A percentile compares a stretch with the other conserved stretches of the same genome.
Conservation (phyloP, 2,888 invertebrate genomes). For the Cephus pulcher region DNA sequence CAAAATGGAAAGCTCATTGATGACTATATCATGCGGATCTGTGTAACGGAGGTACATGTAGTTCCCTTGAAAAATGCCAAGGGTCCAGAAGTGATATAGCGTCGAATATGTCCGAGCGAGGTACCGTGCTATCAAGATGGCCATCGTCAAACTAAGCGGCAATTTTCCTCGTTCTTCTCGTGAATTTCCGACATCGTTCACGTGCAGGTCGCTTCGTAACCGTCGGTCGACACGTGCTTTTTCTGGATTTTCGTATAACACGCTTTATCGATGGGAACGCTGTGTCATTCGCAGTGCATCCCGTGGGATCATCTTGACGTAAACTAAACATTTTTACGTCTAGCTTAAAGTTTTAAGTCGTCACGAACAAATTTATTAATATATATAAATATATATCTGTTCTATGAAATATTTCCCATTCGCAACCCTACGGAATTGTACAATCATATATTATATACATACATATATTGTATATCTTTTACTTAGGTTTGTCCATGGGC, state of each 20-base stretch:
- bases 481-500: too few species aligned
- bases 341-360: background rate
- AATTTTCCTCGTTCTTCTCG: background rate
- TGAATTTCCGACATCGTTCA: constrained; percentile 1
- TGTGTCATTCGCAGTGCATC: background rate
- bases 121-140: background rate
- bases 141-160: constrained; percentile 4
- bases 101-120: background rate
- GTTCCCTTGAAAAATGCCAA: constrained; percentile 3
- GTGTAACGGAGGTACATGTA: background rate
- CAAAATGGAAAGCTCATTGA: constrained; percentile 11
- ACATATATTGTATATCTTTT: too few species aligned
- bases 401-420: background rate
- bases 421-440: background rate
- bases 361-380: background rate
- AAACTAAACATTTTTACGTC: background rate
- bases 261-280: background rate
- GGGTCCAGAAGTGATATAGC: constrained; percentile 1
- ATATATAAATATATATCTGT: background rate
- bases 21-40: background rate
- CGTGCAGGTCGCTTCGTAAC: background rate
- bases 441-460: too few species aligned
- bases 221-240: background rate
- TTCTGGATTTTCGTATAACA: constrained; percentile 1
- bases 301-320: background rate